phyloP scores from a whole-genome alignment of 2,888 invertebrate genomes.

The Cynaeus angustus region DNA sequence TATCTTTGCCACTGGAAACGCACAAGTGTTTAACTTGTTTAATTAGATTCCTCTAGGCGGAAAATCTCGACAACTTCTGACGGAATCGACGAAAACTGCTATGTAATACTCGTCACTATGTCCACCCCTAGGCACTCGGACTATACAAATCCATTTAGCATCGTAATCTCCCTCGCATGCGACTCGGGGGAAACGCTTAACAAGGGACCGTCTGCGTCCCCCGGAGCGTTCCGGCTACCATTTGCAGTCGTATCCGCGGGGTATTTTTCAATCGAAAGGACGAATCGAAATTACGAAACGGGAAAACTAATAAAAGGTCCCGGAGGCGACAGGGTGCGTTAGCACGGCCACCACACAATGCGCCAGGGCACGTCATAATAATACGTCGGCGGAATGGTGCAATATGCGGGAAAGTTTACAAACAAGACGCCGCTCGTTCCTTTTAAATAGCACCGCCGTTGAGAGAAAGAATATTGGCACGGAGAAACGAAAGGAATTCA shows the following conservation, averaged over 20 bases:
- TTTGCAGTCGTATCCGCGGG: constrained; percentile 46
- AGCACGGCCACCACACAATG: constrained; percentile 39
- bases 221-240: constrained; percentile 40
- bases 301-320: constrained; percentile 48
- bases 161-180: constrained; percentile 49
- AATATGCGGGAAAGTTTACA: constrained; percentile 50
- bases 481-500: constrained; percentile 12
- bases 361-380: constrained; percentile 42
- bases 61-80: constrained; percentile 10
- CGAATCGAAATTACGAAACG: constrained; percentile 48
- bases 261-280: constrained; percentile 53
- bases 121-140: constrained; percentile 25
- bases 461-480: constrained; percentile 25
- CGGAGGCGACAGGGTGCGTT: constrained; percentile 42
- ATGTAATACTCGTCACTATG: not conserved
- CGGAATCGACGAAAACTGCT: constrained; percentile 13
- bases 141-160: constrained; percentile 49
- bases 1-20: constrained; percentile 30
- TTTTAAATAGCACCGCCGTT: constrained; percentile 35
- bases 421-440: constrained; percentile 46
- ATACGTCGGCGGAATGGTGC: constrained; percentile 43
- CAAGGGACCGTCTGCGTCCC: constrained; percentile 45
- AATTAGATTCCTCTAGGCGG: constrained; percentile 21
- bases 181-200: constrained; percentile 34
- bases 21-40: constrained; percentile 32